Evolutionary conservation across 2,113 vertebrate species (phyloP).

Genomic region (Nycticebus coucang): DNA sequence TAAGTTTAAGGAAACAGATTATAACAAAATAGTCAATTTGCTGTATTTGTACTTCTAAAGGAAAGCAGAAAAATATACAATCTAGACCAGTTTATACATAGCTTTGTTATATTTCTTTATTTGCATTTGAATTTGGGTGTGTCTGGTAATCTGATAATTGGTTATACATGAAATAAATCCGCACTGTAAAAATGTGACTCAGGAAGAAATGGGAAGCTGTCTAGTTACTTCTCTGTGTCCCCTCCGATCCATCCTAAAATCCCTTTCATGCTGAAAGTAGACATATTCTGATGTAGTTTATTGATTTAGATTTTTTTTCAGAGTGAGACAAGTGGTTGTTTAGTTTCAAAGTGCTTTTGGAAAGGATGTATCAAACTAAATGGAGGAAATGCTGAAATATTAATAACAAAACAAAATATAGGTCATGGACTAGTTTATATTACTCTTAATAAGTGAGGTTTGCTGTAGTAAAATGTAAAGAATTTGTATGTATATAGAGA

Average conservation of each 20-base stretch:
- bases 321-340: conserved; percentile 38
- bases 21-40: not conserved
- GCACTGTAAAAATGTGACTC: conserved; percentile 61
- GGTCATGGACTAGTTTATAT: not conserved
- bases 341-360: conserved; percentile 10
- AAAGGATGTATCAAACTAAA: not conserved
- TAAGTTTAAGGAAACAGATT: conserved; percentile 21
- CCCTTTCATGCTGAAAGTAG: not conserved
- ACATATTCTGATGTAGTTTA: conserved; percentile 37
- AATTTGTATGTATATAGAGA: not conserved
- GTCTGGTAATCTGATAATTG: conserved; percentile 61
- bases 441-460: conserved; percentile 38
- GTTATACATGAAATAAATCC: conserved; percentile 61
- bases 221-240: conserved; percentile 14
- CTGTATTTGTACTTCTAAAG: not conserved
- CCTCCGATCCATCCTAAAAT: not conserved
- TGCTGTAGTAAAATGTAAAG: conserved; percentile 17
- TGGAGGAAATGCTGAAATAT: not conserved
- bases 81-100: not conserved
- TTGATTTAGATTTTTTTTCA: conserved; percentile 7
- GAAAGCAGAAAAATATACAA: not conserved
- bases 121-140: conserved; percentile 59
- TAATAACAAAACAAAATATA: conserved; percentile 23
- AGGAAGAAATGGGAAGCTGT: conserved; percentile 48
- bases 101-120: conserved; percentile 44